phyloP scores from a whole-genome alignment of 2,888 invertebrate species.

The Eudemis profundana region DNA sequence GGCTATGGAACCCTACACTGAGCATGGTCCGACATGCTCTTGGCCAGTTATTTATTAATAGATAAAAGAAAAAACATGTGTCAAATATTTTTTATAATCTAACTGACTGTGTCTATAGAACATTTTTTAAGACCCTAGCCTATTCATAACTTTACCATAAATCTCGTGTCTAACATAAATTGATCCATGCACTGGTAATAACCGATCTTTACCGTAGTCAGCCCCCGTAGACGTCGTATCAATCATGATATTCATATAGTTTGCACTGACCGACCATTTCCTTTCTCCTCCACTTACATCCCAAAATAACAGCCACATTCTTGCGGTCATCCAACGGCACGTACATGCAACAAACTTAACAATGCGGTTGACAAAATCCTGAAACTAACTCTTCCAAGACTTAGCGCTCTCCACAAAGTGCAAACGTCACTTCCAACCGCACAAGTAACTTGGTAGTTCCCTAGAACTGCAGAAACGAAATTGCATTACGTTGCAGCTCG shows the following conservation, averaged over 20 bases:
- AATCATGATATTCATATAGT: not conserved
- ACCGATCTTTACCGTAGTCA: too few species aligned
- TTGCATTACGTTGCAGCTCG: slow-evolving; percentile 39
- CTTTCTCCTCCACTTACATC: not conserved
- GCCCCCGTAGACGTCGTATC: too few species aligned
- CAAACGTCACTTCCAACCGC: slow-evolving; percentile 9
- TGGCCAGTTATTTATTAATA: too few species aligned
- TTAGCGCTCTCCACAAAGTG: not conserved
- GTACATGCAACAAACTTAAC: slow-evolving; percentile 30
- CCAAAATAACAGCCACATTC: slow-evolving; percentile 24
- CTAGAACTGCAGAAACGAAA: slow-evolving; percentile 31
- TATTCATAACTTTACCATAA: too few species aligned
- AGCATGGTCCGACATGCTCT: too few species aligned
- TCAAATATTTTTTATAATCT: too few species aligned
- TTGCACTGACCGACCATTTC: slow-evolving; percentile 9
- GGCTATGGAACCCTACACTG: too few species aligned
- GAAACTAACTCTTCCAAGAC: slow-evolving; percentile 13
- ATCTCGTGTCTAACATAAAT: too few species aligned
- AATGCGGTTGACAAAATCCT: not conserved
- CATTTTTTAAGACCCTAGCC: too few species aligned
- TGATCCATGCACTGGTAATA: too few species aligned
- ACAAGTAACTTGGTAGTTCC: slow-evolving; percentile 30
- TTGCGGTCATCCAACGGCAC: slow-evolving; percentile 34
- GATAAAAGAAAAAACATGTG: too few species aligned
- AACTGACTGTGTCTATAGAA: too few species aligned